Conservation (phyloP, 2,797 vertebrate genomes). For the Echeneis naucrates region DNA sequence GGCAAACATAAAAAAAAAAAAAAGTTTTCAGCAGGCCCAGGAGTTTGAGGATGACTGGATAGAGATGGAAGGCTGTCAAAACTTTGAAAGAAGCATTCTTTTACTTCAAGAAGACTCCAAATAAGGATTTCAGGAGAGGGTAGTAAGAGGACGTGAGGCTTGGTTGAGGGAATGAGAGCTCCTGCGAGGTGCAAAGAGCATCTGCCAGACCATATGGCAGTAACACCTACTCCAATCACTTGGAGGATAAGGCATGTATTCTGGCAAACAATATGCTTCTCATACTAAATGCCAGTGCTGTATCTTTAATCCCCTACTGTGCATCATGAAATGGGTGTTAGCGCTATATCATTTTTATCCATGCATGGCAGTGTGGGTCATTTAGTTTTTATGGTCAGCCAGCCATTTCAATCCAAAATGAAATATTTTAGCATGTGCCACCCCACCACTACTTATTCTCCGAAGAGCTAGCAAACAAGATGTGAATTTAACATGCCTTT, state of each 20-base stretch:
- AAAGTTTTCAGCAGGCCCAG: slow-evolving; percentile 29
- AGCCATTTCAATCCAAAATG: background rate
- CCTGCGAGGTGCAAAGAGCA: slow-evolving; percentile 36
- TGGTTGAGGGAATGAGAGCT: slow-evolving; percentile 29
- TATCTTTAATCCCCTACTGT: slow-evolving; percentile 4
- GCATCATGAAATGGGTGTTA: slow-evolving; percentile 4
- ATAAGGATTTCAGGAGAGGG: slow-evolving; percentile 13
- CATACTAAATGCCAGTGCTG: slow-evolving; percentile 24
- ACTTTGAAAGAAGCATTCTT: slow-evolving; percentile 30
- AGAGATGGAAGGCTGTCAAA: slow-evolving; percentile 30
- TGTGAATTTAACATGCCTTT: too few species aligned
- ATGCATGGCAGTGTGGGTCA: background rate
- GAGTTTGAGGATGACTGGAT: slow-evolving; percentile 22
- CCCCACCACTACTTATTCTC: background rate
- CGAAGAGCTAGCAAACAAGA: too few species aligned
- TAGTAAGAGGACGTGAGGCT: slow-evolving; percentile 22
- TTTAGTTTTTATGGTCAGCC: background rate
- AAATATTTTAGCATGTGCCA: background rate
- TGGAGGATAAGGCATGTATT: slow-evolving; percentile 29
- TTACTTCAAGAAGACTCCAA: slow-evolving; percentile 19
- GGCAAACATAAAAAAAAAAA: slow-evolving; percentile 51
- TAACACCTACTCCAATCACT: slow-evolving; percentile 32
- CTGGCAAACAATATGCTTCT: slow-evolving; percentile 25
- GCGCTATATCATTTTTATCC: background rate
- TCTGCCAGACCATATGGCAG: slow-evolving; percentile 50